A percentile compares a stretch with the other conserved stretches of the same genome.
phyloP scores from a whole-genome alignment of 2,113 vertebrate genomes.

The Halichoeres trimaculatus region DNA sequence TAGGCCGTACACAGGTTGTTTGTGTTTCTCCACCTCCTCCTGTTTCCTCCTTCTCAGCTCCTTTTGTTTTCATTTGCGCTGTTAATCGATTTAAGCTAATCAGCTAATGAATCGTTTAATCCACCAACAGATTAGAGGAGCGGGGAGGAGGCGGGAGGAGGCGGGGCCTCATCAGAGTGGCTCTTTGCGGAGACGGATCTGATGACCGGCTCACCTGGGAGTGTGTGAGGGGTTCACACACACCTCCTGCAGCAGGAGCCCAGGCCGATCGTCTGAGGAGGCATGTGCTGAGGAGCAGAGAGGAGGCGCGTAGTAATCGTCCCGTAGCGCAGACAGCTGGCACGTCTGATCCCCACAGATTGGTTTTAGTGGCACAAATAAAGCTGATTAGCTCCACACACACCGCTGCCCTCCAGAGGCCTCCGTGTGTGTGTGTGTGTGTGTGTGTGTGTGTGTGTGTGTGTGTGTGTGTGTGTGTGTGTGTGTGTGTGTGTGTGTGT shows the following conservation, averaged over 20 bases:
- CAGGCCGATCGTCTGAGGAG: too few species aligned
- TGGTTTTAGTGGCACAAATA: slow-evolving; percentile 91
- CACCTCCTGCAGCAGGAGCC: too few species aligned
- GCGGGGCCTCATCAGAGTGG: slow-evolving; percentile 8
- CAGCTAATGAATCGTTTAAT: slow-evolving; percentile 65
- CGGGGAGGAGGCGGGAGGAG: not conserved
- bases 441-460: not conserved
- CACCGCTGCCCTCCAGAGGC: slow-evolving; percentile 65
- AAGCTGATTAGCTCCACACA: slow-evolving; percentile 91
- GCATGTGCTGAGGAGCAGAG: too few species aligned
- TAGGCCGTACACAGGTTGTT: slow-evolving; percentile 32
- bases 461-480: too few species aligned
- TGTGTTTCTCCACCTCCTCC: slow-evolving; percentile 8
- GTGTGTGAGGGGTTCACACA: too few species aligned
- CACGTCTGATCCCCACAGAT: slow-evolving; percentile 90
- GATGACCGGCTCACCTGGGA: not conserved
- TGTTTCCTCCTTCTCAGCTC: slow-evolving; percentile 5
- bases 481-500: too few species aligned
- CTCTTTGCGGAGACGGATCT: not conserved
- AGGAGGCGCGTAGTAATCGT: slow-evolving; percentile 27
- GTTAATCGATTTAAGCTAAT: slow-evolving; percentile 66
- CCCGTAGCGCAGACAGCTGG: slow-evolving; percentile 88
- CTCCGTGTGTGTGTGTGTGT: slow-evolving; percentile 4
- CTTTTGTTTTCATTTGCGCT: slow-evolving; percentile 63
- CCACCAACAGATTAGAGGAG: slow-evolving; percentile 50